phyloP scores from a whole-genome alignment of 2,888 invertebrate genomes.

The Sinhomidia bicolor region DNA sequence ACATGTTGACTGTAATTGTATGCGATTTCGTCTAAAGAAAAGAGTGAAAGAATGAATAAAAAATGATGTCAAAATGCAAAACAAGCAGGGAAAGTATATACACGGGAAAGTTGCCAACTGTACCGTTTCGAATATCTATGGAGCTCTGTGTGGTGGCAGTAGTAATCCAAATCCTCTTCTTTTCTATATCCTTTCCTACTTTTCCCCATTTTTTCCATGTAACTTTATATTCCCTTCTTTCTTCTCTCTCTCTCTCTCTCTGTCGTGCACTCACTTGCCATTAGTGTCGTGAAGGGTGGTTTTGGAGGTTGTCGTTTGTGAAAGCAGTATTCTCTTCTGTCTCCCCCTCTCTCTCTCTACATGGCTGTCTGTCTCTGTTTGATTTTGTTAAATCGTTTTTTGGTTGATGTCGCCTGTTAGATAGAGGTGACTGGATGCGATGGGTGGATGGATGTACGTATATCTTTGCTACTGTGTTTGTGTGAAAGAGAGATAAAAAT shows the following conservation, averaged over 20 bases:
- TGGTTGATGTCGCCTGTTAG: neutral
- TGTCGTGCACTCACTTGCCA: neutral
- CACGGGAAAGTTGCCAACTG: constrained; percentile 21
- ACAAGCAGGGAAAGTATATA: neutral
- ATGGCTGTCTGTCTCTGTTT: neutral
- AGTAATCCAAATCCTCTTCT: neutral
- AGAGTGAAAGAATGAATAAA: constrained; percentile 27
- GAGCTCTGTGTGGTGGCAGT: too few relatives aligned
- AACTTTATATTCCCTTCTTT: neutral
- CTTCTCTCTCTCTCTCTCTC: neutral
- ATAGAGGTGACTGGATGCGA: neutral
- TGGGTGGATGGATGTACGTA: neutral
- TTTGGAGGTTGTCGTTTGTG: constrained; percentile 3
- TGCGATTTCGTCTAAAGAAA: neutral
- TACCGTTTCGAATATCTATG: neutral
- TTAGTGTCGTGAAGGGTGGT: constrained; percentile 36
- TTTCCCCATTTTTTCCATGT: too few relatives aligned
- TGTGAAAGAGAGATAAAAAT: too few relatives aligned
- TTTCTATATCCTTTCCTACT: too few relatives aligned
- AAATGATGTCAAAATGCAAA: constrained; percentile 39
- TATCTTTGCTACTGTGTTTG: too few relatives aligned
- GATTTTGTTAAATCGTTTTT: constrained; percentile 29
- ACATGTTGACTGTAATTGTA: constrained; percentile 25
- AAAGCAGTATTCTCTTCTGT: neutral
- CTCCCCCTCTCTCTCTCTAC: neutral